These are phyloP conservation scores for Archips crataeganus DNA, from an alignment of 2,888 invertebrate species.

Conservation along the genomic window DNA sequence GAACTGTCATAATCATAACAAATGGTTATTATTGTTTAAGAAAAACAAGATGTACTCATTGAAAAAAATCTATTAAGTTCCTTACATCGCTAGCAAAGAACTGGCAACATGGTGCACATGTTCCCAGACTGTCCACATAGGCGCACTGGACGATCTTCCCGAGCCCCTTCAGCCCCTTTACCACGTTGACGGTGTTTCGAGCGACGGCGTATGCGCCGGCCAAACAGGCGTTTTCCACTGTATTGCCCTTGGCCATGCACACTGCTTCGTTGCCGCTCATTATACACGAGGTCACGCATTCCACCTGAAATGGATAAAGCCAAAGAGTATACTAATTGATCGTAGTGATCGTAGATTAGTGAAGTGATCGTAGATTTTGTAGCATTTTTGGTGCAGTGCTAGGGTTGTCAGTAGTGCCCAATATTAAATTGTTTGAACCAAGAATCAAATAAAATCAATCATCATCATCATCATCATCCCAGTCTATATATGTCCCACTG, in stretches of 20 bases:
- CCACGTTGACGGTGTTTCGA: conserved; percentile 71
- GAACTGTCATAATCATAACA: too few species aligned
- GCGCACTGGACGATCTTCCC: conserved; percentile 69
- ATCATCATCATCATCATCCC: too few species aligned
- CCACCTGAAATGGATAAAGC: conserved; percentile 56
- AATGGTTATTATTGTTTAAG: too few species aligned
- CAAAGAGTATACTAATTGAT: too few species aligned
- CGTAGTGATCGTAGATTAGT: too few species aligned
- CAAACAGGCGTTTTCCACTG: conserved; percentile 66
- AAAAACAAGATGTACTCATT: too few species aligned
- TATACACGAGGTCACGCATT: conserved; percentile 77
- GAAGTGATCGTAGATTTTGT: too few species aligned
- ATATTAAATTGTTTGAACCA: too few species aligned
- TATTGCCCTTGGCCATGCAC: conserved; percentile 64
- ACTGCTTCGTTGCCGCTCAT: conserved; percentile 74
- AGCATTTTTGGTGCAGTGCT: too few species aligned
- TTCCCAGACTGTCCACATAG: conserved; percentile 71
- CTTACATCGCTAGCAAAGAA: conserved; percentile 75
- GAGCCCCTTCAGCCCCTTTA: conserved; percentile 69
- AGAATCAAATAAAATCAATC: too few species aligned
- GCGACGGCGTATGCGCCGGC: conserved; percentile 78
- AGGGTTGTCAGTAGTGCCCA: too few species aligned
- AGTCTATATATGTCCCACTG: too few species aligned
- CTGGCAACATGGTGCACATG: conserved; percentile 75
- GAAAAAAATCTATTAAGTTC: neutral